A percentile compares a stretch with the other conserved stretches of the same genome.
phyloP scores from a whole-genome alignment of 2,113 vertebrate genomes.

The Sisor rabdophorus region DNA sequence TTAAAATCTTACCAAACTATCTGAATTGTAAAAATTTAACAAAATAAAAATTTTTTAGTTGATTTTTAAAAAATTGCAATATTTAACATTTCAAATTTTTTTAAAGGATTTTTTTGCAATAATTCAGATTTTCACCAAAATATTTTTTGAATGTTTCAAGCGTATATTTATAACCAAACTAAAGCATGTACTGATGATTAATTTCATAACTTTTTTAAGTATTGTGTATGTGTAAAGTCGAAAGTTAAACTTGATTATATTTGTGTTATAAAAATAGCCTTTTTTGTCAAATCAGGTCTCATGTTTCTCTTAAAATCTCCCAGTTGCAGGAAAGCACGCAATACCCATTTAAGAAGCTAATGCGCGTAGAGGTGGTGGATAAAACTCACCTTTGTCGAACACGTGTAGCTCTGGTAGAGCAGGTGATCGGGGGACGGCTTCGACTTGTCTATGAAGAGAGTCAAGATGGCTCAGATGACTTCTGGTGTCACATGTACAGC shows the following conservation, averaged over 20 bases:
- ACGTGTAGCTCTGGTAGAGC: slow-evolving; percentile 90
- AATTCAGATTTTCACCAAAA: no score
- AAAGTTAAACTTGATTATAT: not conserved
- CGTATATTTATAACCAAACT: not conserved
- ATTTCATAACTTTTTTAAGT: not conserved
- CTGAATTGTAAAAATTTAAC: no score
- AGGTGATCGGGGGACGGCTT: slow-evolving; percentile 89
- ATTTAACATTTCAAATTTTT: no score
- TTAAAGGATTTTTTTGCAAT: not conserved
- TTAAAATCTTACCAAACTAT: no score
- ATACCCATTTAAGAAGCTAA: slow-evolving; percentile 92
- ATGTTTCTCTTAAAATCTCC: not conserved
- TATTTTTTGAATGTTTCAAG: no score
- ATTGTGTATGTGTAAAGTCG: not conserved
- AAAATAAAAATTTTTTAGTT: no score
- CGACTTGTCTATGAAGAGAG: slow-evolving; percentile 93
- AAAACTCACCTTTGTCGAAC: slow-evolving; percentile 95
- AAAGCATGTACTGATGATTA: not conserved
- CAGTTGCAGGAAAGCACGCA: slow-evolving; percentile 94
- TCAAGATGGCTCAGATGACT: slow-evolving; percentile 90
- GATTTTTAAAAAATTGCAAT: no score
- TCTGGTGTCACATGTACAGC: slow-evolving; percentile 99
- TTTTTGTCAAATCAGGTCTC: no score
- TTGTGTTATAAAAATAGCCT: not conserved
- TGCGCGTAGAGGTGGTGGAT: slow-evolving; percentile 97